Evolutionary conservation across 2,888 invertebrate species (phyloP).

Genomic region (Nomada fabriciana): DNA sequence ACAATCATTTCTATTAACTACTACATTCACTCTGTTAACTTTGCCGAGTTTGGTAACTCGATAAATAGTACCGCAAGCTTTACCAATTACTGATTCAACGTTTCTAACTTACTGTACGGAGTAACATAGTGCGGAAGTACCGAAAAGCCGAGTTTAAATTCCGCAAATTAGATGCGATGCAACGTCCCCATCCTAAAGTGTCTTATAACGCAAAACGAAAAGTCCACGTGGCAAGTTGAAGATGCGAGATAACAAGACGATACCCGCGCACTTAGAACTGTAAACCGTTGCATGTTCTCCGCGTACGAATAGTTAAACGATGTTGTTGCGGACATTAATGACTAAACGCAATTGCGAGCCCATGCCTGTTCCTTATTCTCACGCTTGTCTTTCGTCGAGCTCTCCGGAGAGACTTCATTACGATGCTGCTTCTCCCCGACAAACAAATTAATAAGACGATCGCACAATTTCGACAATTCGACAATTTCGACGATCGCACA

Average conservation of each 20-base stretch:
- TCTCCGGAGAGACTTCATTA: slow-evolving; percentile 1
- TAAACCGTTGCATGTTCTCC: slow-evolving; percentile 24
- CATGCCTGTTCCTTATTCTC: slow-evolving; percentile 53
- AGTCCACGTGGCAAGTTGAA: slow-evolving; percentile 5
- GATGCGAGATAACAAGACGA: slow-evolving; percentile 21
- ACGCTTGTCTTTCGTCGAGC: slow-evolving; percentile 48
- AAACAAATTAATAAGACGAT: background rate
- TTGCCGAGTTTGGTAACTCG: too few relatives aligned
- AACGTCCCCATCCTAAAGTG: background rate
- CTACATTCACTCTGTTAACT: too few relatives aligned
- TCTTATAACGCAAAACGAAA: slow-evolving; percentile 24
- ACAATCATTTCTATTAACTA: too few relatives aligned
- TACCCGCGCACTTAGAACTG: slow-evolving; percentile 10
- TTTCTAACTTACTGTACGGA: too few relatives aligned
- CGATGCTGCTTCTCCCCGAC: background rate
- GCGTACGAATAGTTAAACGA: slow-evolving; percentile 44
- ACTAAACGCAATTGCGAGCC: slow-evolving; percentile 42
- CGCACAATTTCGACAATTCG: slow-evolving; percentile 2
- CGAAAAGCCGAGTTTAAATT: background rate
- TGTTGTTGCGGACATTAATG: slow-evolving; percentile 57
- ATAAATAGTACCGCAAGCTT: too few relatives aligned
- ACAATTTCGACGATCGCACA: too few relatives aligned
- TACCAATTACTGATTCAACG: too few relatives aligned
- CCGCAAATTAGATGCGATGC: background rate
- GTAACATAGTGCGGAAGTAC: too few relatives aligned